A percentile compares a stretch with the other conserved stretches of the same genome.
phyloP scores from a whole-genome alignment of 1,140 invertebrate genomes.

The Orius laevigatus region DNA sequence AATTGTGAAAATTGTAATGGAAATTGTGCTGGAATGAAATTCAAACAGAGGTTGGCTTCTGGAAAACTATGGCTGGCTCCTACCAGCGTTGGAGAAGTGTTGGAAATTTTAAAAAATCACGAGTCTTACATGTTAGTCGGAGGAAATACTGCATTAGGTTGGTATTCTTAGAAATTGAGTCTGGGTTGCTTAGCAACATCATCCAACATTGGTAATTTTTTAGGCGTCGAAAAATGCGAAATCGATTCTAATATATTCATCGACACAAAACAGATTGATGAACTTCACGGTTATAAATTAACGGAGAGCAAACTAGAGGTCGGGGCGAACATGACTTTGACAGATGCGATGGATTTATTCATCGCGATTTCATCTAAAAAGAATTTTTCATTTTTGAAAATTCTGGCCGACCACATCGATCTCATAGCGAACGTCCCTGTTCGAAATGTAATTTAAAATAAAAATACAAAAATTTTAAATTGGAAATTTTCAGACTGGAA shows the following conservation, averaged over 20 bases:
- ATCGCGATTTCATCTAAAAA: conserved; percentile 28
- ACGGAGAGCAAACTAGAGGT: conserved; percentile 33
- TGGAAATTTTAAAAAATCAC: too few species aligned
- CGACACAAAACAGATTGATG: conserved; percentile 48
- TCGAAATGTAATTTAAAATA: conserved; percentile 39
- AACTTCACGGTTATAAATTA: conserved; percentile 36
- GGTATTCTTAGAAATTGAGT: too few species aligned
- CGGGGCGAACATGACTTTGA: conserved; percentile 47
- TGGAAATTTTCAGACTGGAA: conserved; percentile 36
- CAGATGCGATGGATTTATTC: conserved; percentile 43
- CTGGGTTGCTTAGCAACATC: too few species aligned
- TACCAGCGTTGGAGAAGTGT: too few species aligned
- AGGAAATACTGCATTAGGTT: too few species aligned
- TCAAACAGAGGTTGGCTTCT: too few species aligned
- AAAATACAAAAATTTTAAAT: conserved; percentile 31
- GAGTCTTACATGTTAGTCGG: too few species aligned
- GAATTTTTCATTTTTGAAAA: conserved; percentile 31
- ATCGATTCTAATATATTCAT: conserved; percentile 41
- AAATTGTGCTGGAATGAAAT: too few species aligned
- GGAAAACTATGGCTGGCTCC: too few species aligned
- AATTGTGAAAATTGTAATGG: too few species aligned
- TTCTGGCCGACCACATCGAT: conserved; percentile 43
- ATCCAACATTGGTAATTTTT: too few species aligned
- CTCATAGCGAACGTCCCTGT: conserved; percentile 51
- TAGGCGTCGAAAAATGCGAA: conserved; percentile 41